phyloP scores from a whole-genome alignment of 2,797 vertebrate species.

The Eleutherodactylus coqui region DNA sequence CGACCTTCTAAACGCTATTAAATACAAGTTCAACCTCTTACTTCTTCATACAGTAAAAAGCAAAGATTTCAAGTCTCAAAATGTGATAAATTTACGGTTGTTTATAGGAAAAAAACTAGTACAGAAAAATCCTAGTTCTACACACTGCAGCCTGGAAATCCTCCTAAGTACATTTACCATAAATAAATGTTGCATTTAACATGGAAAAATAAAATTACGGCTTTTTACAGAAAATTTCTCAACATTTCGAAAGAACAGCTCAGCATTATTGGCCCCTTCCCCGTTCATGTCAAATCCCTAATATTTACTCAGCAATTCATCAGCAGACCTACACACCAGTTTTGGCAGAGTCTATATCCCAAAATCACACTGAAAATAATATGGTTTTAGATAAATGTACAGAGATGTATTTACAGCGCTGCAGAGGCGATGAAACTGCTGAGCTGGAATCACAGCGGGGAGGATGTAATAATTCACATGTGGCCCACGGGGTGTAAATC shows the following conservation, averaged over 20 bases:
- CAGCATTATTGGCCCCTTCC: conserved; percentile 15
- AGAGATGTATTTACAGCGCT: neutral
- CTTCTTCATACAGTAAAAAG: too few species aligned
- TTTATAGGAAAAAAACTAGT: neutral
- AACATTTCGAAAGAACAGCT: conserved; percentile 17
- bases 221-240: conserved; percentile 16
- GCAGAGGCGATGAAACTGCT: conserved; percentile 9
- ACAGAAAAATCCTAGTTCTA: neutral
- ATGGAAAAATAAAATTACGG: conserved; percentile 2
- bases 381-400: neutral
- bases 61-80: neutral
- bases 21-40: neutral
- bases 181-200: conserved; percentile 17
- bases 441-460: conserved; percentile 12
- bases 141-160: neutral
- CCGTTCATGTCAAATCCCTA: conserved; percentile 24
- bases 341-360: neutral
- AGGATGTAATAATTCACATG: conserved; percentile 13
- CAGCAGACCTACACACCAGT: neutral
- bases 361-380: conserved; percentile 32
- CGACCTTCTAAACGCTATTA: neutral
- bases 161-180: neutral
- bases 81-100: neutral
- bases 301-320: conserved; percentile 50
- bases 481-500: neutral